These are phyloP conservation scores for Delia radicum DNA, from an alignment of 1,140 invertebrate species.

Conservation along the genomic window DNA sequence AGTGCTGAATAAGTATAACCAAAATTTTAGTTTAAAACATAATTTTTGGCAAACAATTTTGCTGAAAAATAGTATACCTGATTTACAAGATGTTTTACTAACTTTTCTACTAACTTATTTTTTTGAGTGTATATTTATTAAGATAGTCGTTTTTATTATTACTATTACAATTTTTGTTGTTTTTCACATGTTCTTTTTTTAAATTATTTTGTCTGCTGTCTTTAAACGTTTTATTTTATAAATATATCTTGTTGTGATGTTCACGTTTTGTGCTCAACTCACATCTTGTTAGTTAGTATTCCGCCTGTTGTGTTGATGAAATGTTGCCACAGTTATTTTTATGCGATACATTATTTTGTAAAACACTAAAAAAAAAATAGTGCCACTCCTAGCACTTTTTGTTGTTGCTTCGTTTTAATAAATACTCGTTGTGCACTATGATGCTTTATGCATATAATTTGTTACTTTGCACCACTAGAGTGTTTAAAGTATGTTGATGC, in stretches of 20 bases:
- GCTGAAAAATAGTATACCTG: too few species aligned
- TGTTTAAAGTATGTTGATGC: slow-evolving; percentile 1
- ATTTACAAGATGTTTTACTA: too few species aligned
- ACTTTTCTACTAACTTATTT: background rate
- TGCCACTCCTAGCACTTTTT: background rate
- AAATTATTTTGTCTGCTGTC: background rate
- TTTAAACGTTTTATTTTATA: background rate
- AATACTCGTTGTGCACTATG: background rate
- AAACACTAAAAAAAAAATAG: background rate
- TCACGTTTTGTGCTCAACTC: background rate
- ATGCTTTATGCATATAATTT: background rate
- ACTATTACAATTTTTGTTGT: background rate
- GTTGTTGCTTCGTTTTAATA: background rate
- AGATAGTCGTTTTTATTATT: background rate
- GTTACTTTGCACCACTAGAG: background rate
- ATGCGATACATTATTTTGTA: background rate
- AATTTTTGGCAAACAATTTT: too few species aligned
- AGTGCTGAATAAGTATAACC: too few species aligned
- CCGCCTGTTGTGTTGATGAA: slow-evolving; percentile 16
- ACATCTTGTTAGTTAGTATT: slow-evolving; percentile 1
- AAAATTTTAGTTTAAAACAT: too few species aligned
- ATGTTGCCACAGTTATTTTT: slow-evolving; percentile 19
- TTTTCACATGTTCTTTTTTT: background rate
- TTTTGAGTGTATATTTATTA: too few species aligned
- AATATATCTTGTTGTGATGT: background rate